phyloP scores from a whole-genome alignment of 2,888 invertebrate species.

The Heliconius ismenius region DNA sequence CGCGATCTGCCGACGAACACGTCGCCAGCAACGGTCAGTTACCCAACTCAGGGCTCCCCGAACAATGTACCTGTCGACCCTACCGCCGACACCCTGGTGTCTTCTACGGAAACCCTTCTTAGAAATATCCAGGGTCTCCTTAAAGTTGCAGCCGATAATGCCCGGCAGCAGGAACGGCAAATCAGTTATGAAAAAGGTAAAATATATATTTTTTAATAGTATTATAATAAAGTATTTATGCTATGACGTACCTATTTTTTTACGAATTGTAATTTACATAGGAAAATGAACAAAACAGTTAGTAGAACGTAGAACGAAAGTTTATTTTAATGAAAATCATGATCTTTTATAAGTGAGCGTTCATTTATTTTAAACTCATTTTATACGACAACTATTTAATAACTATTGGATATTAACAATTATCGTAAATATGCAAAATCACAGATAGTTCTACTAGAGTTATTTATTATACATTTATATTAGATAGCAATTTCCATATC shows the following conservation, averaged over 20 bases:
- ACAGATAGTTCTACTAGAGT: not conserved
- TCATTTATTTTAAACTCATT: not conserved
- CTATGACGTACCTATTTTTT: conserved; percentile 28
- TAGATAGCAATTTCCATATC: conserved; percentile 12
- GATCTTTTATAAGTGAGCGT: not conserved
- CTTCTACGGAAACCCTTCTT: conserved; percentile 95
- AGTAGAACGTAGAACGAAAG: too few relatives aligned
- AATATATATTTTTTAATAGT: conserved; percentile 33
- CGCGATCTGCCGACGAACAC: conserved; percentile 85
- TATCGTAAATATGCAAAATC: not conserved
- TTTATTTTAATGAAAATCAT: too few relatives aligned
- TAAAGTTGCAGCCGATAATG: conserved; percentile 98
- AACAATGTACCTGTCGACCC: conserved; percentile 75
- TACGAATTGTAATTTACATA: too few relatives aligned
- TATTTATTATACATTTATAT: conserved; percentile 4
- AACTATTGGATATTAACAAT: not conserved
- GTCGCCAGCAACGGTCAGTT: conserved; percentile 88
- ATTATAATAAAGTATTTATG: too few relatives aligned
- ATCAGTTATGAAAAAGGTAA: conserved; percentile 98
- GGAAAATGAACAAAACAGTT: too few relatives aligned
- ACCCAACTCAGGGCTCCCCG: conserved; percentile 85
- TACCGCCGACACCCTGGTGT: conserved; percentile 82
- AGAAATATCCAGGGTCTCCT: conserved; percentile 97
- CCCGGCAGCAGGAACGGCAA: conserved; percentile 96
- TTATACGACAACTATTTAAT: not conserved